phyloP scores from a whole-genome alignment of 2,113 vertebrate species.

The Bufo bufo region DNA sequence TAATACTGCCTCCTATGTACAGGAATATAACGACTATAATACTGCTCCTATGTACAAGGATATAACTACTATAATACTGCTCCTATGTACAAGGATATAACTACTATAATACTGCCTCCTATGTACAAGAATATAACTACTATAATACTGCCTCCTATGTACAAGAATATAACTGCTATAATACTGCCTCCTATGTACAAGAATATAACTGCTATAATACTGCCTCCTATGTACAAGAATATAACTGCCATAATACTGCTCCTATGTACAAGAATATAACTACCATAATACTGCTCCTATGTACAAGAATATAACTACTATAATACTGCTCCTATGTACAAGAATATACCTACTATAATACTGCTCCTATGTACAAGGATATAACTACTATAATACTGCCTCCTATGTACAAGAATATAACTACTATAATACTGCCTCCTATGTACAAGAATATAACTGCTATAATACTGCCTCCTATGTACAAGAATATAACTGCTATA shows the following conservation, averaged over 20 bases:
- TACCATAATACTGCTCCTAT: not conserved
- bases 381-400: slow-evolving; percentile 8
- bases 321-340: not conserved
- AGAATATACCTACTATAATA: slow-evolving; percentile 6
- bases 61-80: too few species aligned
- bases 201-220: slow-evolving; percentile 1
- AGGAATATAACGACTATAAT: too few species aligned
- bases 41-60: too few species aligned
- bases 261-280: slow-evolving; percentile 13
- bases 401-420: not conserved
- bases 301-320: slow-evolving; percentile 16
- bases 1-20: too few species aligned
- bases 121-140: slow-evolving; percentile 9
- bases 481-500: not conserved
- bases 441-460: slow-evolving; percentile 9
- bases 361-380: not conserved
- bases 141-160: not conserved
- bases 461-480: not conserved
- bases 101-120: slow-evolving; percentile 3
- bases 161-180: slow-evolving; percentile 13
- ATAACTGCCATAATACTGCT: slow-evolving; percentile 5
- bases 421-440: not conserved
- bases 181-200: not conserved
- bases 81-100: slow-evolving; percentile 12
- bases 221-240: not conserved